Conservation (phyloP, 2,888 invertebrate genomes). For the Griposia aprilina region DNA sequence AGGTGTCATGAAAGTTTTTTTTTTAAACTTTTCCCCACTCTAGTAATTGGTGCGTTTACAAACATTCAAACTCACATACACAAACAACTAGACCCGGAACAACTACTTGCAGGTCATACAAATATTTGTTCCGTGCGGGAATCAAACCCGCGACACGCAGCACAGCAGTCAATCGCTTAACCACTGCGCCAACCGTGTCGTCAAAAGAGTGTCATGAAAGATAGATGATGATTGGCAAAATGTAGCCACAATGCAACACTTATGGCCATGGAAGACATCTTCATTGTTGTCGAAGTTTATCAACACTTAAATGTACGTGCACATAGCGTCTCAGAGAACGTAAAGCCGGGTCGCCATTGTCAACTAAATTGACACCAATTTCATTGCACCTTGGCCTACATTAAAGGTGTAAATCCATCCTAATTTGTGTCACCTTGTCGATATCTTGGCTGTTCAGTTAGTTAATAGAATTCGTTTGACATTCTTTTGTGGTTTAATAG, state of each 20-base stretch:
- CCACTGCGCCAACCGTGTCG: no score
- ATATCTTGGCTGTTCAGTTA: conserved; percentile 17
- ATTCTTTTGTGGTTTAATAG: conserved; percentile 25
- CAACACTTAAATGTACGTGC: conserved; percentile 42
- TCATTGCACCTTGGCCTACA: conserved; percentile 79
- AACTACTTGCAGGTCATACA: no score
- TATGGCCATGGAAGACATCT: conserved; percentile 49
- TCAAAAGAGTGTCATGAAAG: conserved; percentile 4
- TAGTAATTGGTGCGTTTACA: no score
- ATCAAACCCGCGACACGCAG: no score
- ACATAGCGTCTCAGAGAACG: conserved; percentile 26
- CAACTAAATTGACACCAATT: conserved; percentile 78
- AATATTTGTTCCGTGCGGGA: no score
- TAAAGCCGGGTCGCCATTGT: conserved; percentile 71
- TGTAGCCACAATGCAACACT: conserved; percentile 44
- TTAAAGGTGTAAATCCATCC: conserved; percentile 72
- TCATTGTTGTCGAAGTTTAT: conserved; percentile 48
- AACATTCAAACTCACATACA: no score
- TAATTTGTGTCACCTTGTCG: conserved; percentile 81
- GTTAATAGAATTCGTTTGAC: conserved; percentile 15
- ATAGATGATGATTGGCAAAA: conserved; percentile 23
- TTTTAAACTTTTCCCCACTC: no score
- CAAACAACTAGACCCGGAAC: no score
- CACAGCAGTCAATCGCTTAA: no score
- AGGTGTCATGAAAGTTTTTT: conserved; percentile 4